Conservation (phyloP, 2,797 vertebrate species). For the Sebastes oblongus region DNA sequence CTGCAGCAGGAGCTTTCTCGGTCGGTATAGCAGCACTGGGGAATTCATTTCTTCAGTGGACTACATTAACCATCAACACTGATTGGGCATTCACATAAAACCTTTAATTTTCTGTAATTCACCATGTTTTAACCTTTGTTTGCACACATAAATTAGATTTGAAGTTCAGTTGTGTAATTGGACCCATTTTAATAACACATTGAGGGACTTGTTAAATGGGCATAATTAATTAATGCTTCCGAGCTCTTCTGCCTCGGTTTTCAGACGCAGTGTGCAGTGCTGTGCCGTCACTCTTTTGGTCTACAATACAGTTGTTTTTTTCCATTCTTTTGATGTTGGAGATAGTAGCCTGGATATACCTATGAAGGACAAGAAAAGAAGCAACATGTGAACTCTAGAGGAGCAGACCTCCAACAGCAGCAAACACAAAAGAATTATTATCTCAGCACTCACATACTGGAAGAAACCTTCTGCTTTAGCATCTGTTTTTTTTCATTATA, state of each 20-base stretch:
- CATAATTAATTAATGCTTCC: conserved; percentile 9
- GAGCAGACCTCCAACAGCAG: neutral
- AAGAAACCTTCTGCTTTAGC: neutral
- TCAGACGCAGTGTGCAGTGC: neutral
- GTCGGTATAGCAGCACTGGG: neutral
- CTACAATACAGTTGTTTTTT: neutral
- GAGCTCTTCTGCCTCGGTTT: neutral
- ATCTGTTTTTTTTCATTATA: neutral
- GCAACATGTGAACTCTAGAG: neutral
- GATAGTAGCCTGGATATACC: too few species aligned
- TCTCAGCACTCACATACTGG: neutral
- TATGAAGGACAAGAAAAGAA: neutral
- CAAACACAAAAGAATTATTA: too few species aligned
- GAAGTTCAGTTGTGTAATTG: conserved; percentile 1
- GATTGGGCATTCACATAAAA: neutral
- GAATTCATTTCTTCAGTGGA: neutral
- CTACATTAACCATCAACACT: neutral
- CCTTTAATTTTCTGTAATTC: conserved; percentile 3
- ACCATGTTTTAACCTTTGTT: conserved; percentile 4
- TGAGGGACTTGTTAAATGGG: conserved; percentile 2
- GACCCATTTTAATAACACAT: conserved; percentile 21
- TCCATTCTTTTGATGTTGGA: neutral
- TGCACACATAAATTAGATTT: conserved; percentile 5
- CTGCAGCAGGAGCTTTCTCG: neutral
- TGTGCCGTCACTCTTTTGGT: neutral